phyloP scores from a whole-genome alignment of 2,797 vertebrate species.

The Pitangus sulphuratus region DNA sequence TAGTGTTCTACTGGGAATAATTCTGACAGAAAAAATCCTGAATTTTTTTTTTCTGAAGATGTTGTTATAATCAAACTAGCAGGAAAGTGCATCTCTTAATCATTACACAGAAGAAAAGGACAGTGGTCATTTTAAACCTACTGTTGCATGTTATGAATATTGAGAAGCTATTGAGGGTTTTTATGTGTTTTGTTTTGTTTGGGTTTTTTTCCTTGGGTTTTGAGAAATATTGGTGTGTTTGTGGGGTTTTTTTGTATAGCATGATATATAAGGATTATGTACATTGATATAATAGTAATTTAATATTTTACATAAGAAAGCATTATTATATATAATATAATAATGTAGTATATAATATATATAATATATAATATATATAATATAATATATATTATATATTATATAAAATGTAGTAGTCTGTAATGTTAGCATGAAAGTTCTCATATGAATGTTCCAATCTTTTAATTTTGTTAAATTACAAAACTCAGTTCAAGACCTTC shows the following conservation, averaged over 20 bases:
- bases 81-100: not conserved
- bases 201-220: not conserved
- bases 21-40: not conserved
- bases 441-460: not conserved
- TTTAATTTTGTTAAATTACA: not conserved
- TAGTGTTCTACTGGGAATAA: not conserved
- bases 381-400: no score
- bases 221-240: not conserved
- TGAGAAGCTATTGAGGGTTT: rapidly evolving
- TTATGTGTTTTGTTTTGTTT: not conserved
- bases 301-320: not conserved
- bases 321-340: no score
- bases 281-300: not conserved
- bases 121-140: not conserved
- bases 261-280: not conserved
- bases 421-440: not conserved
- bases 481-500: not conserved
- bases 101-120: not conserved
- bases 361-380: no score
- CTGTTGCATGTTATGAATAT: not conserved
- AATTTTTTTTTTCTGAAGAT: not conserved
- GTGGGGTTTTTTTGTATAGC: rapidly evolving
- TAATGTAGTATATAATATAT: no score
- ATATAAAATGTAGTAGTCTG: not conserved
- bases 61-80: not conserved